Evolutionary conservation across 2,797 vertebrate species (phyloP), one percentile per base, ranked within the genome.

Genomic region (Pitangus sulphuratus): DNA sequence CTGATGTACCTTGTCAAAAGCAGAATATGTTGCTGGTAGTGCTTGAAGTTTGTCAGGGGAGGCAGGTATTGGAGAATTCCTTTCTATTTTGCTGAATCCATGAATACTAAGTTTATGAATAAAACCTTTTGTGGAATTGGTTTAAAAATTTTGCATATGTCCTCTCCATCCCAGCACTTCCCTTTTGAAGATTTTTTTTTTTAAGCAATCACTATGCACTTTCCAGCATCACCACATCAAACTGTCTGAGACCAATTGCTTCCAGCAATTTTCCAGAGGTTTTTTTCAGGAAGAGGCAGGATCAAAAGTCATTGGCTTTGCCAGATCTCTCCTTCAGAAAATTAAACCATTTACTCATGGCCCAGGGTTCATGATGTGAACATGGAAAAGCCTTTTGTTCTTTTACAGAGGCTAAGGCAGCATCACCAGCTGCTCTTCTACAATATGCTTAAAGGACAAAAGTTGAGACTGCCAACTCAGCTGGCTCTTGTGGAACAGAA

Each of bases 51-150:
- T 96, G 56, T 84, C 79, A 62, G 85, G 80, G 65, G 93, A 96
- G 48, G 87, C 47, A 76, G 65, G 87, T 78, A 75, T 92, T 65
- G 96, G 88, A 91, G 95, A 96, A 92, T 93, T 87, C 35, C 79
- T 69, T 83, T 93, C 48, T 62, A 87, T 93, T 95, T 97, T 97
- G 61, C 84, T 96, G 61, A 97, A 97, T 58, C 92, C 91, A n/a
- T 97, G 96, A 75, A 97, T 97, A 53, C 86, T 96, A 71, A 97
- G 71, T 26, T 97, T 94, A 8, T 81, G 82, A 72, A 97, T 84
- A 42, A 96, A 97, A 87, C 47, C 91, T 85, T 97, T 97, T 45
- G 69, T 97, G 58, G 79, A 96, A 50, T 78, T 14, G 0, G 70
- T 96, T 95, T 96, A 56, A 87, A 97, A 98, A 80, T 95, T 96